phyloP scores from a whole-genome alignment of 1,140 invertebrate species.

The Macrosteles quadrilineatus region DNA sequence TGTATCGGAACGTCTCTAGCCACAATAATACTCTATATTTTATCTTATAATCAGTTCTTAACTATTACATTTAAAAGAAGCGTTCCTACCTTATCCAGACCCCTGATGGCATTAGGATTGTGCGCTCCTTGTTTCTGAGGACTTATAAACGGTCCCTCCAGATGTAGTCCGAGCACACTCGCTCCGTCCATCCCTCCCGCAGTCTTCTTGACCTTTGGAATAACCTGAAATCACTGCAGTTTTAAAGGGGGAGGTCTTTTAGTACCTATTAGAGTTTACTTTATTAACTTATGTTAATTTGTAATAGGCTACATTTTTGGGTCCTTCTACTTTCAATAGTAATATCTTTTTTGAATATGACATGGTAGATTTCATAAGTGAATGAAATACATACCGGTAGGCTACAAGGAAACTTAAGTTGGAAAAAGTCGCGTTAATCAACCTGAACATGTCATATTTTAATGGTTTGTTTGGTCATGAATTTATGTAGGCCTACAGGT shows the following conservation, averaged over 20 bases:
- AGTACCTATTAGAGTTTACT: not conserved
- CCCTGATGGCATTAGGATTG: constrained; percentile 40
- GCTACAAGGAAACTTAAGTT: too few relatives aligned
- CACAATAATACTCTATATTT: too few relatives aligned
- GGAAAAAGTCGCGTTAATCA: too few relatives aligned
- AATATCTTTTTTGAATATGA: not conserved
- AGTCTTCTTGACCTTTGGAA: constrained; percentile 67
- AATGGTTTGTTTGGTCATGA: too few relatives aligned
- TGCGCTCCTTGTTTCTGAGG: constrained; percentile 93
- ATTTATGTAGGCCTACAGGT: too few relatives aligned
- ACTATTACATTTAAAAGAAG: too few relatives aligned
- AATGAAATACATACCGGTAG: not conserved
- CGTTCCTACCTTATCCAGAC: constrained; percentile 31
- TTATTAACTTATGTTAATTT: not conserved
- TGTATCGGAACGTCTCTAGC: too few relatives aligned
- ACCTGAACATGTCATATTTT: too few relatives aligned
- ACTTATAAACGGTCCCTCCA: constrained; percentile 98
- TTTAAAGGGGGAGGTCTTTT: not conserved
- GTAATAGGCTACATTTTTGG: not conserved
- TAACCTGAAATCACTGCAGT: constrained; percentile 50
- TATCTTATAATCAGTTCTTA: too few relatives aligned
- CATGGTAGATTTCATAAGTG: not conserved
- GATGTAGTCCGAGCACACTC: constrained; percentile 81
- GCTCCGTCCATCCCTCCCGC: constrained; percentile 69
- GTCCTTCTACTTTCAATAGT: not conserved